Evolutionary conservation across 2,113 vertebrate genomes (phyloP), one percentile per base, ranked within the genome.

Genomic region (Brachyistius frenatus): DNA sequence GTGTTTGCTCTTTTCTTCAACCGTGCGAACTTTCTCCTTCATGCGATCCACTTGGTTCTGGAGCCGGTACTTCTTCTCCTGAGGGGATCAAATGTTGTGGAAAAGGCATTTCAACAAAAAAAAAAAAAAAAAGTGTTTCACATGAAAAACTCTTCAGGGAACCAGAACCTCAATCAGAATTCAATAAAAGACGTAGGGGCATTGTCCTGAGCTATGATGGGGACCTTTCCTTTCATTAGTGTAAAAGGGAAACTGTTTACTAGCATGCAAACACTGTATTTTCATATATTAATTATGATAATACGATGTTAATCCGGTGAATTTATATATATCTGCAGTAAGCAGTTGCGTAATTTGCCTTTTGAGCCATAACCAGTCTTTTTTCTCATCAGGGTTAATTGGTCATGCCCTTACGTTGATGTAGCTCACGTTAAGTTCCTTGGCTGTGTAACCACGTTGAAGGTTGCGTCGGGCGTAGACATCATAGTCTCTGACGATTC

Each of bases 11-110:
- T 96, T 97, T 89, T 99, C 98, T 75, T 99, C 98, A 3, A 99
- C 96, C 0, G 96, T 99, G 86, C 96, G 97, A 57, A 99, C 97
- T 75, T 96, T 98, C 89, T 98, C 97, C 88, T 99, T 99, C 98
- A 99, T 99, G 72, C 95, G 97, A 84, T 99, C 98, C 79, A 99
- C 98, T 85, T 99, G 97, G 91, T 99, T 98, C 94, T 99, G 98
- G 83, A 99, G 96, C 66, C 97, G 95, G 4, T 99, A 99, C 92
- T 97, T 99, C 91, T 99, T 99, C 86, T 99, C 97, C 97, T 99
- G 89, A 70, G 30, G 33, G 75, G 70, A 89, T 35, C 14, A 41
- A 87, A 84, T 3, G 36, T 13, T 35, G 52, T 67, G 61, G 31
- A 39, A 37, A 16, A 66, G 1, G 35, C n/a, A n/a, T n/a, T n/a